phyloP scores from a whole-genome alignment of 2,888 invertebrate species.

The Watsonalla binaria region DNA sequence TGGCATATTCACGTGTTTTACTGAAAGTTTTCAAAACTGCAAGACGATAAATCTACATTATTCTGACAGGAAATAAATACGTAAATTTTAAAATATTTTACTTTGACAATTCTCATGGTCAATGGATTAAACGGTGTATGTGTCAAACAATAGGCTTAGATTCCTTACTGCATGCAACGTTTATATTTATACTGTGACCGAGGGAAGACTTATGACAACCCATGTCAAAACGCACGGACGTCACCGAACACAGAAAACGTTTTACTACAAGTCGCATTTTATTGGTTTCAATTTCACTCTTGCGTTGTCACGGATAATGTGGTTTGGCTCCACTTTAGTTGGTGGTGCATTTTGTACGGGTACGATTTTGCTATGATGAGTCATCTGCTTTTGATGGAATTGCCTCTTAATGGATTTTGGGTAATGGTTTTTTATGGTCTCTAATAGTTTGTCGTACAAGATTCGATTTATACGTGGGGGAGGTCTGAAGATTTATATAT shows the following conservation, averaged over 20 bases:
- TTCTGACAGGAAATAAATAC: too few relatives aligned
- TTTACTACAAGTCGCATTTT: conserved; percentile 67
- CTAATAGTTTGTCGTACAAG: not conserved
- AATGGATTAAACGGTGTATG: too few relatives aligned
- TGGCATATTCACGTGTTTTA: too few relatives aligned
- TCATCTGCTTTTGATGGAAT: conserved; percentile 35
- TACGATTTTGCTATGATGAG: conserved; percentile 40
- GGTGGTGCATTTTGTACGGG: conserved; percentile 38
- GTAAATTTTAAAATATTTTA: too few relatives aligned
- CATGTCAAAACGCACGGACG: conserved; percentile 56
- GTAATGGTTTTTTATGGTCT: not conserved
- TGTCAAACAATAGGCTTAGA: too few relatives aligned
- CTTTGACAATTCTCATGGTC: too few relatives aligned
- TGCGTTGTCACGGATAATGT: conserved; percentile 55
- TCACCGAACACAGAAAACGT: conserved; percentile 68
- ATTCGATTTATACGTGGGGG: not conserved
- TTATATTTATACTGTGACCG: conserved; percentile 6
- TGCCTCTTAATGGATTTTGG: conserved; percentile 3
- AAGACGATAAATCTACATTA: too few relatives aligned
- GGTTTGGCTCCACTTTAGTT: conserved; percentile 29
- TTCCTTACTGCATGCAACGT: too few relatives aligned
- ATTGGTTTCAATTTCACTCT: conserved; percentile 74
- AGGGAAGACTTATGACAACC: conserved; percentile 76
- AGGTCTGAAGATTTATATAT: not conserved
- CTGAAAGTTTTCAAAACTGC: too few relatives aligned